These are phyloP conservation scores for Bugulina stolonifera DNA, from an alignment of 2,888 invertebrate species.

Conservation along the genomic window DNA sequence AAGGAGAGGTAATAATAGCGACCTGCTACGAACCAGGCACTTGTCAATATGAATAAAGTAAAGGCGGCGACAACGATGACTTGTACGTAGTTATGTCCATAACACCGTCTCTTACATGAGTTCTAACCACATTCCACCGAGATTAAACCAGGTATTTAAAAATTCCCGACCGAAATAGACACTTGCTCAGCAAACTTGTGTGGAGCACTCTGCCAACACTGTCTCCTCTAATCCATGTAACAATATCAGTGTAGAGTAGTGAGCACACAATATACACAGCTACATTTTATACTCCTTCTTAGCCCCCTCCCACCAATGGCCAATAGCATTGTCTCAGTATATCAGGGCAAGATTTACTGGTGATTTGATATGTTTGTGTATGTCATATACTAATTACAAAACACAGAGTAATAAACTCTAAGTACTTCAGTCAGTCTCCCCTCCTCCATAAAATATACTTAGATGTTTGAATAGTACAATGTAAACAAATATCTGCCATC, in stretches of 20 bases:
- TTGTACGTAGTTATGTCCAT: background rate
- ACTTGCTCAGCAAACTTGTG: conserved; percentile 15
- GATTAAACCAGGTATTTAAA: conserved; percentile 22
- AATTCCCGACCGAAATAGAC: conserved; percentile 17
- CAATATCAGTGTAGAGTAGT: conserved; percentile 3
- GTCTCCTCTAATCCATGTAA: conserved; percentile 24
- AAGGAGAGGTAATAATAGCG: background rate
- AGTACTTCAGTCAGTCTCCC: background rate
- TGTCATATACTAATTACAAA: conserved; percentile 22
- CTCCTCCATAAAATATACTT: no score
- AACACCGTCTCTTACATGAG: background rate
- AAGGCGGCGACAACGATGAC: background rate
- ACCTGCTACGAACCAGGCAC: conserved; percentile 15
- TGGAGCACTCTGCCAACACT: background rate
- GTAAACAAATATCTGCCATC: no score
- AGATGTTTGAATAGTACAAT: no score
- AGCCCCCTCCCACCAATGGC: background rate
- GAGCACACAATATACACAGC: background rate
- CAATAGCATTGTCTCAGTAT: background rate
- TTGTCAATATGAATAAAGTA: conserved; percentile 24
- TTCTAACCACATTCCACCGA: conserved; percentile 8
- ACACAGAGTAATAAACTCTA: background rate
- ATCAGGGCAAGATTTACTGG: conserved; percentile 1
- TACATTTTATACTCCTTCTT: background rate
- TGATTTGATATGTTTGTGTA: conserved; percentile 19